A percentile compares a stretch with the other conserved stretches of the same genome.
These are phyloP conservation scores for Tokudaia tokunoshimensis DNA, from an alignment of 2,797 vertebrate species.

Conservation along the genomic window DNA sequence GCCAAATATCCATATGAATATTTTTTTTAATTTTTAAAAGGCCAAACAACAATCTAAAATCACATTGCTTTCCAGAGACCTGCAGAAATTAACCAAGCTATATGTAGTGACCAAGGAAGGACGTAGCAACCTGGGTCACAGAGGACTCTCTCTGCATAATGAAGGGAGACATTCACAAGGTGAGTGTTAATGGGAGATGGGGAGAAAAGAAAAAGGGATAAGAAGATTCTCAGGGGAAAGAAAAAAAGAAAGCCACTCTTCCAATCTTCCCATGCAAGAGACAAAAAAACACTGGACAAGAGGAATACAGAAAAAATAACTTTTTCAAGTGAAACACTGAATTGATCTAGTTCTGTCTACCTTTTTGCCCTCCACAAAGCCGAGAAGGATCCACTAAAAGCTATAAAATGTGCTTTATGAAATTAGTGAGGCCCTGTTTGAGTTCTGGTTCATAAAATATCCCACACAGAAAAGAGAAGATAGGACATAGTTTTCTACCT, in stretches of 20 bases:
- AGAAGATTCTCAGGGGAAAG: neutral
- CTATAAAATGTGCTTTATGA: constrained; percentile 37
- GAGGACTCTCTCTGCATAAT: neutral
- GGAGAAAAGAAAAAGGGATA: neutral
- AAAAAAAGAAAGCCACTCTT: neutral
- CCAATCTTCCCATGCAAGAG: neutral
- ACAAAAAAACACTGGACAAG: neutral
- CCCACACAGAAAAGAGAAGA: constrained; percentile 38
- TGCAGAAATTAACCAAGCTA: neutral
- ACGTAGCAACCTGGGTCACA: neutral
- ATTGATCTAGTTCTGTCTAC: neutral
- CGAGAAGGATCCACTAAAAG: constrained; percentile 57
- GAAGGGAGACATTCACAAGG: neutral
- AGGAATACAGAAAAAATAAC: neutral
- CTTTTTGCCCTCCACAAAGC: neutral
- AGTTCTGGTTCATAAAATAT: constrained; percentile 49
- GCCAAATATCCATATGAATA: neutral
- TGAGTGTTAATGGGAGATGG: neutral
- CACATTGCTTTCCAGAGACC: constrained; percentile 22
- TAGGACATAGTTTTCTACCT: neutral
- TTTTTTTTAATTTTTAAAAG: neutral
- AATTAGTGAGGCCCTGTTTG: neutral
- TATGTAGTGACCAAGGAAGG: neutral
- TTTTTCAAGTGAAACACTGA: constrained; percentile 26
- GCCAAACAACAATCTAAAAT: neutral